Conservation (phyloP, 2,113 vertebrate species). For the Xyrauchen texanus region DNA sequence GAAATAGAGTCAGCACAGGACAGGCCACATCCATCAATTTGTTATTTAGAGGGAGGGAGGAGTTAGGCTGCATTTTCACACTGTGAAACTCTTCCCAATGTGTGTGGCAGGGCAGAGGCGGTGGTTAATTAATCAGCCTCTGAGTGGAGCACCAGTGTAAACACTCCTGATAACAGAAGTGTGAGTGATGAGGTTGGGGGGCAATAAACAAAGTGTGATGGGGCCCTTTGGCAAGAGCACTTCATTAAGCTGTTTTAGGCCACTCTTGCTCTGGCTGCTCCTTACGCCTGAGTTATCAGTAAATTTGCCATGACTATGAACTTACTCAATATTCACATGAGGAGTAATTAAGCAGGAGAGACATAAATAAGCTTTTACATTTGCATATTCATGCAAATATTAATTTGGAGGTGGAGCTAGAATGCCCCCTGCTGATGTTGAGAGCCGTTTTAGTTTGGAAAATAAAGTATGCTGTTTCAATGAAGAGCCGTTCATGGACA, state of each 20-base stretch:
- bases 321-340: constrained; percentile 29
- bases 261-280: constrained; percentile 6
- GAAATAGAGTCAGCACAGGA: constrained; percentile 15
- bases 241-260: constrained; percentile 46
- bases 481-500: not conserved
- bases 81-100: constrained; percentile 27
- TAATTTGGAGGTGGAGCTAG: constrained; percentile 17
- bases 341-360: constrained; percentile 33
- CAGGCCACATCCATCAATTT: constrained; percentile 40
- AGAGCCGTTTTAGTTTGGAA: no score
- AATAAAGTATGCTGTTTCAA: not conserved
- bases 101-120: constrained; percentile 21
- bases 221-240: constrained; percentile 41
- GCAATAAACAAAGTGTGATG: constrained; percentile 25
- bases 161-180: constrained; percentile 50
- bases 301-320: constrained; percentile 19
- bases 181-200: constrained; percentile 30
- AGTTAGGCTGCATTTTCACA: constrained; percentile 18
- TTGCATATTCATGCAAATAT: constrained; percentile 30
- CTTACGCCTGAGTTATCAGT: constrained; percentile 31
- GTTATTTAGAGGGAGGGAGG: constrained; percentile 26
- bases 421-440: not conserved
- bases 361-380: constrained; percentile 28
- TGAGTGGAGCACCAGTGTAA: constrained; percentile 44
- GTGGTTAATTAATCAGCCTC: constrained; percentile 46